Percentiles rank a stretch among this genome's conserved stretches.
These are phyloP conservation scores for Synergus laeviventris DNA, from an alignment of 2,888 invertebrate species.

Conservation along the genomic window DNA sequence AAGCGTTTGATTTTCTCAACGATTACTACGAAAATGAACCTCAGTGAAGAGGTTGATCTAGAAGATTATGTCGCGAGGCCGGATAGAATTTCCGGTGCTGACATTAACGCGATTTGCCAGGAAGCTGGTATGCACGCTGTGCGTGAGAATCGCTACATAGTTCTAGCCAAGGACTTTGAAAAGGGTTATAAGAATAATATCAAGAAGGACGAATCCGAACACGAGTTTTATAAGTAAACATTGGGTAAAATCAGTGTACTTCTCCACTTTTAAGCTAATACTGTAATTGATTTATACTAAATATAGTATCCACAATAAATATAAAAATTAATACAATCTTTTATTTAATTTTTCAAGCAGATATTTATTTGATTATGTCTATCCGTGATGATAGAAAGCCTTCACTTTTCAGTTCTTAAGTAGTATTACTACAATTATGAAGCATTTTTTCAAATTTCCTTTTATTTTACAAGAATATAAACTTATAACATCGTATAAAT, in stretches of 20 bases:
- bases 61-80: conserved; percentile 99
- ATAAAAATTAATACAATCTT: neutral
- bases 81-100: conserved; percentile 99
- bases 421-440: no score
- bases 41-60: conserved; percentile 98
- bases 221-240: conserved; percentile 98
- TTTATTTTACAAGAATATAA: no score
- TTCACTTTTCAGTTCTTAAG: no score
- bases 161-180: conserved; percentile 99
- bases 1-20: conserved; percentile 99
- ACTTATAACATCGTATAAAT: no score
- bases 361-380: no score
- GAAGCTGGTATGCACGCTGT: conserved; percentile 99
- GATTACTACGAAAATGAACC: conserved; percentile 97
- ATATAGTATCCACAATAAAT: conserved; percentile 45
- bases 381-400: no score
- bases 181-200: conserved; percentile 99
- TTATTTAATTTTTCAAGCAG: no score
- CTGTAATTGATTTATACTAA: conserved; percentile 29
- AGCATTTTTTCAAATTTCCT: no score
- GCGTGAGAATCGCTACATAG: conserved; percentile 98
- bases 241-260: neutral
- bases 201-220: conserved; percentile 99
- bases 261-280: conserved; percentile 32
- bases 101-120: conserved; percentile 99